Evolutionary conservation across 2,797 vertebrate genomes (phyloP).

Genomic region (Leucoraja ocellata): DNA sequence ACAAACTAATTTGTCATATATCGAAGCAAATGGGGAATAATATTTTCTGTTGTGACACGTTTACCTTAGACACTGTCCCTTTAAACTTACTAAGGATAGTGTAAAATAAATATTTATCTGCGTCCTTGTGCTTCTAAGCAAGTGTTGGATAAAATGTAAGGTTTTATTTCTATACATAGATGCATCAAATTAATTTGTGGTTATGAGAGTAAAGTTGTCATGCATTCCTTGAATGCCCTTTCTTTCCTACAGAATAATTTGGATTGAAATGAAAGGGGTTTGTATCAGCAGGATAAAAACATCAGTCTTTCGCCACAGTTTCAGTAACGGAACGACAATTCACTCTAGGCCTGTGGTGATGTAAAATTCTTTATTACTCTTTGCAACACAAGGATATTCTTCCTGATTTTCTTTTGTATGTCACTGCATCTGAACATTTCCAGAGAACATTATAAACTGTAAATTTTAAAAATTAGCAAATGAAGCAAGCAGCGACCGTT

Average conservation of each 20-base stretch:
- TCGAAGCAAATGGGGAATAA: background rate
- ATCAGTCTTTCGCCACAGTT: background rate
- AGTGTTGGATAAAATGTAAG: background rate
- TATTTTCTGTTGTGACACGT: background rate
- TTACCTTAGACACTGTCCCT: background rate
- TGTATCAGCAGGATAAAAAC: background rate
- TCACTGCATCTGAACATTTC: background rate
- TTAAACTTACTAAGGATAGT: background rate
- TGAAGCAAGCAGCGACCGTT: background rate
- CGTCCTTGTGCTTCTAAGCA: background rate
- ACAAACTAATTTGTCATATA: background rate
- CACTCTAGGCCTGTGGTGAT: background rate
- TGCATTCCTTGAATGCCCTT: background rate
- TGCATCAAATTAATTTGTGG: background rate
- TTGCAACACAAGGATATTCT: conserved; percentile 4
- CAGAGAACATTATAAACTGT: background rate
- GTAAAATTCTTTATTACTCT: conserved; percentile 34
- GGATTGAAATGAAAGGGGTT: background rate
- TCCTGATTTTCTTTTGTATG: conserved; percentile 29
- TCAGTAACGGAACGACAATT: background rate
- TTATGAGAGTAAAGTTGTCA: background rate
- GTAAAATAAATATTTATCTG: background rate
- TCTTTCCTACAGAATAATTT: background rate
- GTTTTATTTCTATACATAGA: background rate
- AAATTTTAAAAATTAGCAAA: background rate